phyloP scores from a whole-genome alignment of 30 jellyfish, hydroid and myxozoan genomes.

The Pseudorhiza aurosa region DNA sequence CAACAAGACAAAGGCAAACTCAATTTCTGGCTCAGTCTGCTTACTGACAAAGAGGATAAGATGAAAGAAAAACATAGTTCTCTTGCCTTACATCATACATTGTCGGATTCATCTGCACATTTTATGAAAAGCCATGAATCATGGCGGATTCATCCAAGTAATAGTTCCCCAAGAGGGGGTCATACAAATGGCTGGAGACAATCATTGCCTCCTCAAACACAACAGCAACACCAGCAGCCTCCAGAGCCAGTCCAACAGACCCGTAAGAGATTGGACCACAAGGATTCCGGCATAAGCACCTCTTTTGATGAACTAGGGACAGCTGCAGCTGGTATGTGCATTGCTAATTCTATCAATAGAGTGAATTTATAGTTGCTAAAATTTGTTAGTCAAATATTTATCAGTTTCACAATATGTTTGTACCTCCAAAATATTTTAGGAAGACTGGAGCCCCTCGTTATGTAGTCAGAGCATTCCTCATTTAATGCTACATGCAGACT shows the following conservation, averaged over 20 bases:
- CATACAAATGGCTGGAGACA: conserved; percentile 92
- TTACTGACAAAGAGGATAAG: conserved; percentile 87
- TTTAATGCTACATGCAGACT: no score
- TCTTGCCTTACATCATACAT: conserved; percentile 41
- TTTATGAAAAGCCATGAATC: conserved; percentile 38
- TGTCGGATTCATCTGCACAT: conserved; percentile 80
- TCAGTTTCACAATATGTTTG: no score
- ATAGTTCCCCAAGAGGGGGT: conserved; percentile 18
- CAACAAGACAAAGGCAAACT: conserved; percentile 88
- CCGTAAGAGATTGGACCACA: conserved; percentile 72
- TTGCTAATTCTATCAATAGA: no score
- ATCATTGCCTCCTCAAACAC: conserved; percentile 32
- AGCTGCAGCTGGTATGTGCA: conserved; percentile 33
- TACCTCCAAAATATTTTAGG: no score
- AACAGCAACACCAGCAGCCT: conserved; percentile 28
- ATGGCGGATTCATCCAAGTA: conserved; percentile 44
- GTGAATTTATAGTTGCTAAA: no score
- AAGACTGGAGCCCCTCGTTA: no score
- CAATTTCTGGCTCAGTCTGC: conserved; percentile 88
- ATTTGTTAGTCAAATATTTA: no score
- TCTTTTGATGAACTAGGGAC: conserved; percentile 82
- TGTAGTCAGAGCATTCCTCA: no score
- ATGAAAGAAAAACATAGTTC: conserved; percentile 54
- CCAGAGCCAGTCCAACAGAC: conserved; percentile 21
- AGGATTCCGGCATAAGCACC: conserved; percentile 97